Evolutionary conservation across 1,140 invertebrate genomes (phyloP), one percentile per base, ranked within the genome.

Genomic region (Agraylea sexmaculata): DNA sequence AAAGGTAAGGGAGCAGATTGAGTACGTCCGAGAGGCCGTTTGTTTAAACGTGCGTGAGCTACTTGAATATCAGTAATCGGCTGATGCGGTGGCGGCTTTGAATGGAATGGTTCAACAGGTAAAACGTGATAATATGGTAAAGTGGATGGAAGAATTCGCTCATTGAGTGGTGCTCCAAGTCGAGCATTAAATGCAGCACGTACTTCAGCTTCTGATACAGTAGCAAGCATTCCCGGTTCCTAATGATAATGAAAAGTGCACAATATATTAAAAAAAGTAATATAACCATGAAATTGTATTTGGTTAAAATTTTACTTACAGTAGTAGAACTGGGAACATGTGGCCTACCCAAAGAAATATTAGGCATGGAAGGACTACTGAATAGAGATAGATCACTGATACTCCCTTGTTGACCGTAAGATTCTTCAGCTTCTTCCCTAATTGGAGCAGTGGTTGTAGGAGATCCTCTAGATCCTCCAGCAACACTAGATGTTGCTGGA

Each of bases 301-400:
- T 33, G 8, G 11, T 18, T 11, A 40, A 33, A 34, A 25, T 10
- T 31, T 21, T 31, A 43, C 44, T 41, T 33, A 59, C 44, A 58
- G 56, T 46, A 53, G 53, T 51, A 40, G 54, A 44, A 47, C 58
- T 58, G 22, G 69, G 63, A 51, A 74, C 73, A 53, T 82, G 80
- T 44, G 87, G 87, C 55, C 84, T 71, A 25, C 87, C 90, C 43
- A 95, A 67, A 25, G 89, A 92, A 53, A 96, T 95, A 67, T 95
- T 95, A 43, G 92, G 90, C 78, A 95, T 79, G 50, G 90, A 94
- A 23, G 91, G 90, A 51, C 87, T 91, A 51, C 87, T 90, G 64
- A 94, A 95, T 10, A 95, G 66, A 20, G 79, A 80, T 59, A 72
- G 54, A 45, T 74, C 71, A 32, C 66, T 58, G 39, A 62, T 58